Conservation (phyloP, 53 echinoderm and acorn worm species). For the Paelopatides confundens region DNA sequence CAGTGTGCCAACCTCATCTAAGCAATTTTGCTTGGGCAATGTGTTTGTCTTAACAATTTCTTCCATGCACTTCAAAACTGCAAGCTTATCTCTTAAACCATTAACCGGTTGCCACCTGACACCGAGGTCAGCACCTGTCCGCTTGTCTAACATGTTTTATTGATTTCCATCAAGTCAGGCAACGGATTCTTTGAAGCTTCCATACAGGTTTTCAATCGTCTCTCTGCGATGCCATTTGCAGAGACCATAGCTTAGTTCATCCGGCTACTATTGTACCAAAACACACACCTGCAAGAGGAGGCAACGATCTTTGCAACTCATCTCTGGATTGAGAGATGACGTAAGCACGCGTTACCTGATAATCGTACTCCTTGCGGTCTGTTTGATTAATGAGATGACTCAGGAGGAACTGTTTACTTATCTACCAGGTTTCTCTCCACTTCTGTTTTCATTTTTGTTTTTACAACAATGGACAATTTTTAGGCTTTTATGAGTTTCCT, state of each 20-base stretch:
- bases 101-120: constrained; percentile 19
- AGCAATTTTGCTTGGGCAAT: too few species aligned
- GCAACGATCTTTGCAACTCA: background rate
- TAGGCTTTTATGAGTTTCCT: background rate
- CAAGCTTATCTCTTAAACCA: constrained; percentile 22
- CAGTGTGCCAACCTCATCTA: background rate
- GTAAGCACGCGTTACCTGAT: constrained; percentile 20
- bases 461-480: background rate
- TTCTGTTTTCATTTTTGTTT: background rate
- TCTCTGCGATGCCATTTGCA: background rate
- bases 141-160: constrained; percentile 22
- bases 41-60: background rate
- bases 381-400: constrained; percentile 40
- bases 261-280: background rate
- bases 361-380: background rate
- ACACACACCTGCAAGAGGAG: background rate
- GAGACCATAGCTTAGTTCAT: background rate
- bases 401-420: constrained; percentile 22
- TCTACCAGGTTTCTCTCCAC: background rate
- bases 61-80: background rate
- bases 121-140: constrained; percentile 30
- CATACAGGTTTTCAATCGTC: background rate
- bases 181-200: background rate
- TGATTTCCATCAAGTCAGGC: constrained; percentile 25
- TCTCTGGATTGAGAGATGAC: background rate